These are phyloP conservation scores for Paedocypris sp. DNA, from an alignment of 2,113 vertebrate species.

Conservation along the genomic window DNA sequence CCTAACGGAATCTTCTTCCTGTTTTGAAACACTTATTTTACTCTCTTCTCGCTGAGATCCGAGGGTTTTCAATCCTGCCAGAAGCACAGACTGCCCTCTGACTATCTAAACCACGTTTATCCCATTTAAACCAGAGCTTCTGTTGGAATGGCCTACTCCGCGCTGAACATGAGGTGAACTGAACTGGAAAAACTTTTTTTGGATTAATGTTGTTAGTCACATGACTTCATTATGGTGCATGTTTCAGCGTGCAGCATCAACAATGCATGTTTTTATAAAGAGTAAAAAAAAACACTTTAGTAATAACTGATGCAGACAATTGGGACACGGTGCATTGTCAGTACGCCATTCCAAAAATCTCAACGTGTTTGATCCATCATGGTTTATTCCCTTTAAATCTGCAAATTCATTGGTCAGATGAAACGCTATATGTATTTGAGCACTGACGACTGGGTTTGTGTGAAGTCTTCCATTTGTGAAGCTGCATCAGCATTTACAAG, in stretches of 20 bases:
- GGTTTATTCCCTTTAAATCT: slow-evolving; percentile 6
- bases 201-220: too few relatives aligned
- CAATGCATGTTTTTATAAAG: too few relatives aligned
- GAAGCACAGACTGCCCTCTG: slow-evolving; percentile 40
- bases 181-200: too few relatives aligned
- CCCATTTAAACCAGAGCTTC: slow-evolving; percentile 14
- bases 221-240: neutral
- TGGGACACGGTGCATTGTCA: neutral
- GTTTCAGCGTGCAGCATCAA: too few relatives aligned
- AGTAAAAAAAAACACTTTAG: neutral
- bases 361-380: slow-evolving; percentile 4
- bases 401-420: slow-evolving; percentile 1
- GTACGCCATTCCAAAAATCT: neutral
- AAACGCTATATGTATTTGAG: neutral
- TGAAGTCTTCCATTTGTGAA: slow-evolving; percentile 58
- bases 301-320: neutral
- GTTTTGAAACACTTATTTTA: neutral
- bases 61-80: slow-evolving; percentile 32
- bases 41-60: neutral
- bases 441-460: slow-evolving; percentile 20
- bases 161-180: too few relatives aligned
- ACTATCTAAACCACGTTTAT: neutral
- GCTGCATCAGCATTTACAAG: slow-evolving; percentile 33
- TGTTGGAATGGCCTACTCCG: neutral
- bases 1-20: neutral